Percentiles rank a stretch among this genome's conserved stretches.
phyloP scores from a whole-genome alignment of 2,888 invertebrate genomes.

The Crematogaster levior region DNA sequence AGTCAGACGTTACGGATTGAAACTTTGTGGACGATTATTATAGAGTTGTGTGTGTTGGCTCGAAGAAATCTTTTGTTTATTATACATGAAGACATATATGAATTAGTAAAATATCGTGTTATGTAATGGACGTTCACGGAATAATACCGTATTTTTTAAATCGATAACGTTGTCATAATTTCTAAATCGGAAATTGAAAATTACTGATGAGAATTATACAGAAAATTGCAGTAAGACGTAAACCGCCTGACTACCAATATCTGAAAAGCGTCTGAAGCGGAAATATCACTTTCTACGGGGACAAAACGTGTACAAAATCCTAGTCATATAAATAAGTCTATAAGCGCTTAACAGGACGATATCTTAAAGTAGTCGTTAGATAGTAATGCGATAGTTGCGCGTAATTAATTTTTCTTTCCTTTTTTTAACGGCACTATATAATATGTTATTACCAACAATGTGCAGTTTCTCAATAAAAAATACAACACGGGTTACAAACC shows the following conservation, averaged over 20 bases:
- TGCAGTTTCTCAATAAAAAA: constrained; percentile 57
- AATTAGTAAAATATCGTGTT: background rate
- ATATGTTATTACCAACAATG: constrained; percentile 63
- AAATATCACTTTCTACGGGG: constrained; percentile 59
- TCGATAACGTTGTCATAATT: background rate
- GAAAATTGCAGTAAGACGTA: constrained; percentile 57
- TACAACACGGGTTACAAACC: constrained; percentile 7
- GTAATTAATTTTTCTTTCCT: constrained; percentile 57
- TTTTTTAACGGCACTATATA: constrained; percentile 59
- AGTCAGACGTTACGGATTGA: background rate
- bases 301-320: constrained; percentile 70
- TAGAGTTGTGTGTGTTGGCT: no score
- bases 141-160: background rate
- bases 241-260: constrained; percentile 46
- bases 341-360: constrained; percentile 73
- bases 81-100: background rate
- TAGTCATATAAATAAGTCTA: constrained; percentile 74
- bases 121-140: background rate
- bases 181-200: background rate
- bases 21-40: background rate
- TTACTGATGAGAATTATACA: background rate
- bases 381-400: constrained; percentile 64
- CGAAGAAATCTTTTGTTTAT: background rate
- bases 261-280: constrained; percentile 30
- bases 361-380: constrained; percentile 64